Conservation (phyloP, 2,797 vertebrate genomes). For the Chelon auratus region DNA sequence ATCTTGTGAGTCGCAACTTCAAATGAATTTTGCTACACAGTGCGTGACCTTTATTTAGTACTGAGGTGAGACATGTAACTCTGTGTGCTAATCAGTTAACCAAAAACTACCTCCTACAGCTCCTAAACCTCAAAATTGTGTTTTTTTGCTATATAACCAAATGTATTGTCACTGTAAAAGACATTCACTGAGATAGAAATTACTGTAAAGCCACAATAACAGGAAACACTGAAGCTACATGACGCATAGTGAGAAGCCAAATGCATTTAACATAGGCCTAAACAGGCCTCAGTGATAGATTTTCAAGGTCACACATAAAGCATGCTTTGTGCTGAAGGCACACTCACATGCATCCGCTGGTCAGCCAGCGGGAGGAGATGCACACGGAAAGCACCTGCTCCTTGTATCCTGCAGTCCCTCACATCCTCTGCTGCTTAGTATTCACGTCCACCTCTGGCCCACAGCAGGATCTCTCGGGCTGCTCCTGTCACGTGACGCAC, state of each 20-base stretch:
- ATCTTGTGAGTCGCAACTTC: not conserved
- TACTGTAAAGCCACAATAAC: not conserved
- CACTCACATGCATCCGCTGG: slow-evolving; percentile 21
- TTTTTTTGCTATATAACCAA: not conserved
- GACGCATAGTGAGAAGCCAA: no score
- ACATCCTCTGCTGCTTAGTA: slow-evolving; percentile 54
- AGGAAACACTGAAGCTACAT: no score
- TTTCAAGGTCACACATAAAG: slow-evolving; percentile 9
- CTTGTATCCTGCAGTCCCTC: slow-evolving; percentile 46
- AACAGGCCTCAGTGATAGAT: no score
- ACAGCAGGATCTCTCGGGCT: slow-evolving; percentile 39
- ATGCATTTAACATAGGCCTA: no score
- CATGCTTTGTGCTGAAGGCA: slow-evolving; percentile 8
- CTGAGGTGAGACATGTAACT: not conserved
- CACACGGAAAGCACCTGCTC: slow-evolving; percentile 18
- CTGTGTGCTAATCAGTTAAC: not conserved
- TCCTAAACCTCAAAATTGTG: not conserved
- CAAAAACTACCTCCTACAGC: no score
- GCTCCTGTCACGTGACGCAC: slow-evolving; percentile 64
- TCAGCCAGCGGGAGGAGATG: slow-evolving; percentile 26
- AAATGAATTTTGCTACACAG: not conserved
- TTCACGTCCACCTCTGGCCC: slow-evolving; percentile 51
- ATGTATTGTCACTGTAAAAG: not conserved
- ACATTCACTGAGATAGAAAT: not conserved
- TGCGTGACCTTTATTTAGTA: not conserved